Base-by-base conservation (phyloP, 2,797 vertebrate genomes). In the Sebastes matsubarae region DNA sequence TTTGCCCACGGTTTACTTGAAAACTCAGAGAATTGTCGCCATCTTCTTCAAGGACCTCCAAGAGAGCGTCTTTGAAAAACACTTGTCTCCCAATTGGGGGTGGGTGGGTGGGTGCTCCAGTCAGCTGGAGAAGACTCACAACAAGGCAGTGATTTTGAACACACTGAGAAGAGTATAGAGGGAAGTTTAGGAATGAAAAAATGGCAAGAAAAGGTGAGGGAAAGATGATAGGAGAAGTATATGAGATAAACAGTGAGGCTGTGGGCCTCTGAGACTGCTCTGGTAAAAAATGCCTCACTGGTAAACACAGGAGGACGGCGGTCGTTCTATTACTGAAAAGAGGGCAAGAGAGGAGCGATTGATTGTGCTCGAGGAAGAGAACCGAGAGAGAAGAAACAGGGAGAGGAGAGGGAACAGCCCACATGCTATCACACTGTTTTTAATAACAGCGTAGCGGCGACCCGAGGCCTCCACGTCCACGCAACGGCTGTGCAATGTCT, bases 371-470 rank as follows among this genome's bases (percentile, higher is more conserved):
- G 77, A 82, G 88, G 85, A 36, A 89, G 88, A 90, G 88, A 92
- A 88, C 88, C 85, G 82, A 93, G 85, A 87, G 86, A 82, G 88
- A 91, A 93, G 88, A 88, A 85, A 82, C 76, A 70, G 87, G 74
- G 83, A 92, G 89, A 88, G 83, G 80, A 85, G 89, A 75, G 82
- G 91, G 93, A 96, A 95, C 94, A 95, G 95, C 92, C 94, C 92
- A 95, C 93, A 94, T 95, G 95, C 92, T 94, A 96, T 96, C 95
- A 95, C 96, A 91, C 95, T 95, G 95, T 96, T 96, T 96, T 95
- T 95, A 94, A 95, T 95, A 95, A 94, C 94, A 91, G 90, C 87
- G 92, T 88, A 91, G 89, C 89, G 82, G 94, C 94, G 93, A 95
- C 95, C 95, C 94, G 89, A 94, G 93, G 94, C 95, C 94, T 94